Evolutionary conservation across 2,113 vertebrate species (phyloP), one percentile per base, ranked within the genome.

Genomic region (Amphiprion ocellaris): DNA sequence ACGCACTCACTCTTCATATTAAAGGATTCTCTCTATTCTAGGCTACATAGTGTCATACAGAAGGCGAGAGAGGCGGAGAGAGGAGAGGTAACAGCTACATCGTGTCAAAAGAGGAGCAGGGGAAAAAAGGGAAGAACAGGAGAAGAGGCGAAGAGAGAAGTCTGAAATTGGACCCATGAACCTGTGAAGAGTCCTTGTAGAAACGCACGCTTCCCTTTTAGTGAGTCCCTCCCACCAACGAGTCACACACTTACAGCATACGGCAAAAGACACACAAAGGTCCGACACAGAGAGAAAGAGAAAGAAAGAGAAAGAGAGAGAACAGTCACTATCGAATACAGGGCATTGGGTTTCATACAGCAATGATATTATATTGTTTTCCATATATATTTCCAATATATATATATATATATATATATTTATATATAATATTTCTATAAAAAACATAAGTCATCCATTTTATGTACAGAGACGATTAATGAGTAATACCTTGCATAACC

Each of bases 401-500:
- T 93, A 91, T 92, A 21, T 21, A 21, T 21, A 21, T 21, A 21
- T 21, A 84, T 87, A 76, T 84, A 77, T 76, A 77, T 87, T 79
- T 90, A 70, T 89, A 89, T 90, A 87, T 87, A 90, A 89, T 89
- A 91, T 93, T 91, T 94, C 81, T 94, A 94, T 94, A 94, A 94
- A 94, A 95, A 95, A 95, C 91, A 90, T 94, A 94, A 91, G 89
- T 94, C 88, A 92, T 94, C 87, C 90, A 94, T 95, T 94, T 93
- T 95, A 94, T 95, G 89, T 96, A 95, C 94, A 95, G 83, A 90
- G 83, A 92, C 77, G 82, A 91, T 94, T 84, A 92, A 90, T 91
- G 88, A 95, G 90, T 89, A 94, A 94, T 95, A 95, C 90, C 94
- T 96, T 95, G 95, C 94, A 95, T 95, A 95, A 95, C 94, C 93